phyloP scores from a whole-genome alignment of 2,797 vertebrate species.

The Anolis apletophallus region DNA sequence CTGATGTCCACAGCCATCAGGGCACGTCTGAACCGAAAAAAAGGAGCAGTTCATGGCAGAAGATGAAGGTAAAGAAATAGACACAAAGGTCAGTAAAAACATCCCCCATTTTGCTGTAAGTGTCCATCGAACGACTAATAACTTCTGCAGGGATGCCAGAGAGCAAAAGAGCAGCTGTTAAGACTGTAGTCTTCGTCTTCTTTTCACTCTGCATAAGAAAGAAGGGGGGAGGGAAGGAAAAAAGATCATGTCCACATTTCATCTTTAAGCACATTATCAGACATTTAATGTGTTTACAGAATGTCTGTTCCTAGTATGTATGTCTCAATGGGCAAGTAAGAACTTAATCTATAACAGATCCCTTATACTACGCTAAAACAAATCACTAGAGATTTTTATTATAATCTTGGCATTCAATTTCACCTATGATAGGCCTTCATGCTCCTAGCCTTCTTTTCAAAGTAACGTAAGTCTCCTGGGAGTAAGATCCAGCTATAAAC shows the following conservation, averaged over 20 bases:
- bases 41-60: constrained; percentile 88
- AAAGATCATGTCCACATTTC: not conserved
- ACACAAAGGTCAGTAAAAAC: constrained; percentile 96
- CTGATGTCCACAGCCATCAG: constrained; percentile 65
- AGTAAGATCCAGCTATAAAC: not conserved
- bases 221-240: not conserved
- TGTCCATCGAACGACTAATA: constrained; percentile 96
- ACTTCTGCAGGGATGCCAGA: constrained; percentile 96
- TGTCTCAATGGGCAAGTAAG: not conserved
- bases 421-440: not conserved
- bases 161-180: constrained; percentile 92
- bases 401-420: not conserved
- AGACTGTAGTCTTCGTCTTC: constrained; percentile 91
- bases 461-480: not conserved
- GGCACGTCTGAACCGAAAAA: constrained; percentile 83
- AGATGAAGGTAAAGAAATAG: constrained; percentile 97
- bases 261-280: constrained; percentile 13
- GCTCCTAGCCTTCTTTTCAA: not conserved
- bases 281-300: constrained; percentile 4
- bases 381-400: too few species aligned
- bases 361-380: not conserved
- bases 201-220: constrained; percentile 86
- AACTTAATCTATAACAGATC: not conserved
- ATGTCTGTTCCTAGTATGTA: not conserved
- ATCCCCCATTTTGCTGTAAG: constrained; percentile 96